Conservation (phyloP, 2,888 invertebrate species). For the Epicampocera succincta region DNA sequence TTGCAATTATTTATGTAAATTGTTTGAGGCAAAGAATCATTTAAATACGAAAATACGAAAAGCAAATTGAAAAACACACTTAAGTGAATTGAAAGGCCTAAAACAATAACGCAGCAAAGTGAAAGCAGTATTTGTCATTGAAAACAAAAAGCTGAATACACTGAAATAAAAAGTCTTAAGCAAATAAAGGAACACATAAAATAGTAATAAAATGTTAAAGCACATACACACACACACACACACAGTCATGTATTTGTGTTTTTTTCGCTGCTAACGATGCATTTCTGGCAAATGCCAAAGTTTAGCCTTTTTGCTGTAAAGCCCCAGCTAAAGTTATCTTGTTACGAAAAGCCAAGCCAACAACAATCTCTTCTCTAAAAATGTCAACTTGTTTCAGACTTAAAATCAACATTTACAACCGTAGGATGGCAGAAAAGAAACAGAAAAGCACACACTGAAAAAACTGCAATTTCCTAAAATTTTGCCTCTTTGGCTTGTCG, state of each 20-base stretch:
- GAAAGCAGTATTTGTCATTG: constrained; percentile 59
- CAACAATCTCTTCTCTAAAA: constrained; percentile 57
- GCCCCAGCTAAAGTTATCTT: constrained; percentile 35
- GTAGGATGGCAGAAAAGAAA: constrained; percentile 20
- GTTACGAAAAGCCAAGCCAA: constrained; percentile 17
- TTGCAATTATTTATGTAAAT: constrained; percentile 14
- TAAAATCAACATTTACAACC: constrained; percentile 61
- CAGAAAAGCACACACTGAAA: neutral
- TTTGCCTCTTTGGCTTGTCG: constrained; percentile 21
- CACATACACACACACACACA: no score
- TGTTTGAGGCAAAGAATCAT: constrained; percentile 7
- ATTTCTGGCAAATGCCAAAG: constrained; percentile 66
- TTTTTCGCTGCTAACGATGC: neutral
- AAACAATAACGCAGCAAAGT: constrained; percentile 62
- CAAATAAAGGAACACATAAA: constrained; percentile 43
- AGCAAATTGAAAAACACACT: constrained; percentile 18
- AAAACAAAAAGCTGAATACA: neutral
- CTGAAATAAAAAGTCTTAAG: constrained; percentile 24
- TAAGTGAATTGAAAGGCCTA: constrained; percentile 32
- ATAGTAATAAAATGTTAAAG: constrained; percentile 26
- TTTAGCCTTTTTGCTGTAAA: constrained; percentile 51
- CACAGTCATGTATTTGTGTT: neutral
- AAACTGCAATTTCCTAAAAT: constrained; percentile 48
- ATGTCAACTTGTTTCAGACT: constrained; percentile 52
- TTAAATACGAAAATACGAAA: constrained; percentile 37